Base-by-base conservation (phyloP, 2,113 vertebrate genomes). In the Cyprinus carpio region DNA sequence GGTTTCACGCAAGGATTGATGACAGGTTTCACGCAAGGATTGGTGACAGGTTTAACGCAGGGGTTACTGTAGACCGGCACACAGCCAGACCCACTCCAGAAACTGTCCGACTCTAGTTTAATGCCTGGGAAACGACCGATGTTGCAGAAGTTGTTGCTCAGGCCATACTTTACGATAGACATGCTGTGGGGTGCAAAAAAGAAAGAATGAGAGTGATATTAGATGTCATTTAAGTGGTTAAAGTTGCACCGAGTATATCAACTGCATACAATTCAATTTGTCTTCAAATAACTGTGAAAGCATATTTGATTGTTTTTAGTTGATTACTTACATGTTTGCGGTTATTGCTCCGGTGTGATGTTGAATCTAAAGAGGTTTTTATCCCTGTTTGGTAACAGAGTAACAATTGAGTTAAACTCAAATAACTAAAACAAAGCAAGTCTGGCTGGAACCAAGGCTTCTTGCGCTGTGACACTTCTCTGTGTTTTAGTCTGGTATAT, bases 41-140 rank as follows among this genome's bases (percentile, higher is more conserved):
- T 27, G 1, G 43, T 37, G 37, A 5, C n/a, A 51, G 74, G 74
- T 4, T 31, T 20, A n/a, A 77, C 76, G 3, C 16, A 74, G 71
- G 71, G 75, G 29, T 56, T 23, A 13, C 25, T 9, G 43, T 43
- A 81, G 12, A 69, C 25, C 2, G 43, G 81, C 27, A 16, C 29
- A 0, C 15, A 58, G 23, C 49, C 4, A 11, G 8, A 6, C 18
- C 80, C 15, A 2, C 9, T 51, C 43, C 64, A 34, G 64, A 8
- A 71, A 10, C 18, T 11, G 31, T 27, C 65, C 4, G 11, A n/a
- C 56, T 29, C n/a, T n/a, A 83, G 67, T 72, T 40, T 40, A 6
- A 27, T 16, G 49, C 11, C 23, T 34, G 81, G 81, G 65, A 83
- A 83, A 49, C 81, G 81, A 49, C 81, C 81, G 13, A 82, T 72